These are phyloP conservation scores for Punctoribates punctum DNA, from an alignment of 2,888 invertebrate species.

Conservation along the genomic window DNA sequence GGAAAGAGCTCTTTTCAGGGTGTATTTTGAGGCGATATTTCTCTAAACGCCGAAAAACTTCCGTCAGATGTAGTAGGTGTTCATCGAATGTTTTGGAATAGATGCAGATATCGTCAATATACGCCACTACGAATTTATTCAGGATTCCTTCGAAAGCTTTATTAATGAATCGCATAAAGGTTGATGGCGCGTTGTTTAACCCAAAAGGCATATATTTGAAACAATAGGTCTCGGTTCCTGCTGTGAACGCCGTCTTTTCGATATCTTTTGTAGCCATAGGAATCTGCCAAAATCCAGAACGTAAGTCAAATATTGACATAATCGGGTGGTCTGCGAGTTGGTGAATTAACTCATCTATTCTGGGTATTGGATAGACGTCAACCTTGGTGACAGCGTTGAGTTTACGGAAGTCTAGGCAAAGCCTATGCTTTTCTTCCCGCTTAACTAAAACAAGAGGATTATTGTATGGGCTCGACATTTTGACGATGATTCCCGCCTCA, in stretches of 20 bases:
- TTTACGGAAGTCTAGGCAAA: slow-evolving; percentile 39
- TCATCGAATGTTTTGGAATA: not conserved
- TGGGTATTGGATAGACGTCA: slow-evolving; percentile 25
- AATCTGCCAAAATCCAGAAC: slow-evolving; percentile 35
- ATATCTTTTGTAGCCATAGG: slow-evolving; percentile 38
- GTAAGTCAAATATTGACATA: slow-evolving; percentile 22
- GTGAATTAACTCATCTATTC: slow-evolving; percentile 36
- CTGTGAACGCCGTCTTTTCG: slow-evolving; percentile 49
- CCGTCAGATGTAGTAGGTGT: not conserved
- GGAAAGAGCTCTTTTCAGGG: slow-evolving; percentile 34
- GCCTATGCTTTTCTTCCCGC: not conserved
- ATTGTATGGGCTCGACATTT: not conserved
- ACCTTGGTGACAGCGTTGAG: slow-evolving; percentile 35
- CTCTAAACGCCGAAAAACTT: slow-evolving; percentile 32
- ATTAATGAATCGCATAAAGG: slow-evolving; percentile 49
- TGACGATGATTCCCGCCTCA: not conserved
- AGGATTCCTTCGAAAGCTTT: slow-evolving; percentile 42
- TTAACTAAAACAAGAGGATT: slow-evolving; percentile 36
- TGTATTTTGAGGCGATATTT: not conserved
- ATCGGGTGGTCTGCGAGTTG: not conserved
- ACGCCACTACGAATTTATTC: slow-evolving; percentile 38
- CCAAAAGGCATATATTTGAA: slow-evolving; percentile 50
- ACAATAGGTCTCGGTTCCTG: slow-evolving; percentile 47
- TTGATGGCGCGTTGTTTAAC: slow-evolving; percentile 49
- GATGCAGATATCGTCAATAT: slow-evolving; percentile 40